A percentile compares a stretch with the other conserved stretches of the same genome.
Conservation (phyloP, 2,113 vertebrate genomes). For the Neogobius melanostomus region DNA sequence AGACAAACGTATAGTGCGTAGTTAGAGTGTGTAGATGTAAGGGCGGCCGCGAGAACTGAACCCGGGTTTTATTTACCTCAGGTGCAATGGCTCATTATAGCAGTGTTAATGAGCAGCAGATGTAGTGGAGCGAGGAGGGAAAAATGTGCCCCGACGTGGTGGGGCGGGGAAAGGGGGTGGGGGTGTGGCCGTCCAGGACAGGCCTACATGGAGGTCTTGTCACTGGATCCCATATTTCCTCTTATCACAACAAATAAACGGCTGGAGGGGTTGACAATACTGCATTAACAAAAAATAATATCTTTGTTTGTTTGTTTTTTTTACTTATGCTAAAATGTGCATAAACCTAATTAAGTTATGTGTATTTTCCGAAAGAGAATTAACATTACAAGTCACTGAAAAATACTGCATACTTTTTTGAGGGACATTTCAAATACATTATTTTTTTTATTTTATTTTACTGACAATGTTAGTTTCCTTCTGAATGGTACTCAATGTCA, state of each 20-base stretch:
- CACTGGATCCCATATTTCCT: conserved; percentile 58
- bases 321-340: too few relatives aligned
- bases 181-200: conserved; percentile 54
- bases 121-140: conserved; percentile 58
- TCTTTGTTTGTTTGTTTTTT: conserved; percentile 33
- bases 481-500: too few relatives aligned
- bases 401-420: too few relatives aligned
- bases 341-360: too few relatives aligned
- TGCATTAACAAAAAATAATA: conserved; percentile 43
- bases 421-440: too few relatives aligned
- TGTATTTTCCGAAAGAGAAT: too few relatives aligned
- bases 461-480: too few relatives aligned
- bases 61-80: conserved; percentile 72
- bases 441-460: too few relatives aligned
- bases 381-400: too few relatives aligned
- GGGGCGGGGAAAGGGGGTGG: conserved; percentile 8
- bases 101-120: conserved; percentile 76
- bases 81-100: conserved; percentile 75
- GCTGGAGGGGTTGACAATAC: neutral
- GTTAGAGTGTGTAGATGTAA: conserved; percentile 44
- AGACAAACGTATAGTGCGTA: conserved; percentile 42
- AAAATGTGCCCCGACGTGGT: neutral
- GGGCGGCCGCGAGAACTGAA: conserved; percentile 41
- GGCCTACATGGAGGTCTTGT: conserved; percentile 62
- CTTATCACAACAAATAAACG: conserved; percentile 49